Conservation (phyloP, 1,140 invertebrate genomes). For the Danaus melanippus region DNA sequence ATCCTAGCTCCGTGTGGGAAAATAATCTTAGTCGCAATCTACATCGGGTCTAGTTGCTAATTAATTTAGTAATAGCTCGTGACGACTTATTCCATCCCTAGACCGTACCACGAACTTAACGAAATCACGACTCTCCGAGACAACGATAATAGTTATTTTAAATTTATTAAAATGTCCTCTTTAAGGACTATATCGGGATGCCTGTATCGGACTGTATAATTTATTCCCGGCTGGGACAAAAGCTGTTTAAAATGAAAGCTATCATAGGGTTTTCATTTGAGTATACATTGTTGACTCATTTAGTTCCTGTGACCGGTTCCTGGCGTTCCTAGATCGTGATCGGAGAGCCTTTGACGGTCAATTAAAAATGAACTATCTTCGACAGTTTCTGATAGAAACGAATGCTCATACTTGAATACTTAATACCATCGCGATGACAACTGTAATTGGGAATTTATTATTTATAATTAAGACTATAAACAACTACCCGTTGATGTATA, state of each 20-base stretch:
- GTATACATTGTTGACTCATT: constrained; percentile 34
- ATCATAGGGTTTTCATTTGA: constrained; percentile 46
- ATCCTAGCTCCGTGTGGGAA: constrained; percentile 59
- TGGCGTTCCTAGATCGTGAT: constrained; percentile 17
- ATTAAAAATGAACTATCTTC: constrained; percentile 27
- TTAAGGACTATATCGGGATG: constrained; percentile 62
- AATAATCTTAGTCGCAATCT: constrained; percentile 66
- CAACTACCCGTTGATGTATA: too few species aligned
- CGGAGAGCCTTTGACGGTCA: constrained; percentile 23
- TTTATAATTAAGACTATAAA: too few species aligned
- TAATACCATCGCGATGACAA: constrained; percentile 10
- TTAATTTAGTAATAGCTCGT: constrained; percentile 72
- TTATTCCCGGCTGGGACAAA: constrained; percentile 54
- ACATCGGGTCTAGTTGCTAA: constrained; percentile 65
- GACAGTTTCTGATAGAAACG: constrained; percentile 15
- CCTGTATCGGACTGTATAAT: constrained; percentile 67
- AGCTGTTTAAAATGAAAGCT: constrained; percentile 55
- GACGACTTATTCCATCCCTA: constrained; percentile 65
- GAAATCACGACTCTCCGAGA: constrained; percentile 67
- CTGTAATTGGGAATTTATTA: too few species aligned
- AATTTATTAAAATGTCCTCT: constrained; percentile 71
- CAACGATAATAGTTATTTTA: constrained; percentile 71
- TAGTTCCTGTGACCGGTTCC: constrained; percentile 24
- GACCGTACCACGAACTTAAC: constrained; percentile 62
- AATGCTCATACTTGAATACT: constrained; percentile 20